These are phyloP conservation scores for Cariama cristata DNA, from an alignment of 2,113 vertebrate genomes.

Conservation along the genomic window DNA sequence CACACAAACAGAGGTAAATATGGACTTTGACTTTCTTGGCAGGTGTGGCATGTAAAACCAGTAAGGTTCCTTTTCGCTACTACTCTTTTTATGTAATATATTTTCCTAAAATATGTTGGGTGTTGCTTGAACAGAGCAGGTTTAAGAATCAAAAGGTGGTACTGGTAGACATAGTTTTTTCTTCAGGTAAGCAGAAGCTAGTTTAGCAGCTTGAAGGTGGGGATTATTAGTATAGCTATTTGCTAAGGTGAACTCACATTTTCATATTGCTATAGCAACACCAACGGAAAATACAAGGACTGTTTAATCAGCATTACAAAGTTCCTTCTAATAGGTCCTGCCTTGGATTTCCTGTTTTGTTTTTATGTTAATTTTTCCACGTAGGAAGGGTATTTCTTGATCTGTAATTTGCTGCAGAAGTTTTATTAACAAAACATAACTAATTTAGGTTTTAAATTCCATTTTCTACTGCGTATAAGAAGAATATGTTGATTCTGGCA, in stretches of 20 bases:
- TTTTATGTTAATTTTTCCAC: not conserved
- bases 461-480: not conserved
- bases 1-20: constrained; percentile 84
- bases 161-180: not conserved
- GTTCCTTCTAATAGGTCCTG: constrained; percentile 26
- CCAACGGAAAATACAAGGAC: constrained; percentile 44
- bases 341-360: constrained; percentile 22
- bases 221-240: not conserved
- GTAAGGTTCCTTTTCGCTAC: constrained; percentile 1
- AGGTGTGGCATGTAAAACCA: not conserved
- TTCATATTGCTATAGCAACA: constrained; percentile 83
- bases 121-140: not conserved
- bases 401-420: constrained; percentile 11
- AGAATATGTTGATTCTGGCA: constrained; percentile 55
- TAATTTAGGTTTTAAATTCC: constrained; percentile 18
- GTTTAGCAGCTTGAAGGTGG: not conserved
- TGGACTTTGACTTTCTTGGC: constrained; percentile 61
- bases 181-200: constrained; percentile 39
- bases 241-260: constrained; percentile 55
- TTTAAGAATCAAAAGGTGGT: constrained; percentile 55
- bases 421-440: constrained; percentile 24
- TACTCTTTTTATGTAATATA: not conserved
- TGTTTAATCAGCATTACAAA: constrained; percentile 43
- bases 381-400: not conserved
- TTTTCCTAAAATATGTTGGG: not conserved